A percentile compares a stretch with the other conserved stretches of the same genome.
These are phyloP conservation scores for Oreochromis spilurus DNA, from an alignment of 2,113 vertebrate genomes.

Conservation along the genomic window DNA sequence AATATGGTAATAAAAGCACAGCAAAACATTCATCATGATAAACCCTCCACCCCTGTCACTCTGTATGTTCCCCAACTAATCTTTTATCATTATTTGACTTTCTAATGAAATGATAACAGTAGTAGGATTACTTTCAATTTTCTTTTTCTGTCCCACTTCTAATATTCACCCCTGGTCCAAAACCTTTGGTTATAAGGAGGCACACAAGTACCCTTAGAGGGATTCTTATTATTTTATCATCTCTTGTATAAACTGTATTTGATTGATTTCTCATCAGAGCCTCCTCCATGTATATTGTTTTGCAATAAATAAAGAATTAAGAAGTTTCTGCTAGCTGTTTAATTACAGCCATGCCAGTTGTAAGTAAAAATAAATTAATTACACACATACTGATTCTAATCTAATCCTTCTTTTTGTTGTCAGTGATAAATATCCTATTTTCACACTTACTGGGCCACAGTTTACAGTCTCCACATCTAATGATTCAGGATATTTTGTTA, in stretches of 20 bases:
- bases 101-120: not conserved
- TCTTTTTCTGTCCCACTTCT: not conserved
- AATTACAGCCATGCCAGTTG: not conserved
- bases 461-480: not conserved
- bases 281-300: not conserved
- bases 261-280: not conserved
- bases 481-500: not conserved
- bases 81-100: not conserved
- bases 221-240: not conserved
- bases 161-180: not conserved
- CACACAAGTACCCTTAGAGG: not conserved
- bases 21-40: not conserved
- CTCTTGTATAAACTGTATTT: not conserved
- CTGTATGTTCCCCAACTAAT: not conserved
- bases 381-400: not conserved
- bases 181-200: not conserved
- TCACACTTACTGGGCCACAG: not conserved
- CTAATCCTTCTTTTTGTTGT: not conserved
- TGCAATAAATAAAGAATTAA: not conserved
- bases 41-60: not conserved
- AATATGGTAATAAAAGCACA: too few relatives aligned
- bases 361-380: not conserved
- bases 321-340: not conserved
- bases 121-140: not conserved
- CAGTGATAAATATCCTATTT: not conserved